Percentiles rank a stretch among this genome's conserved stretches.
Evolutionary conservation across 2,113 vertebrate genomes (phyloP).

Genomic region (Carassius auratus): DNA sequence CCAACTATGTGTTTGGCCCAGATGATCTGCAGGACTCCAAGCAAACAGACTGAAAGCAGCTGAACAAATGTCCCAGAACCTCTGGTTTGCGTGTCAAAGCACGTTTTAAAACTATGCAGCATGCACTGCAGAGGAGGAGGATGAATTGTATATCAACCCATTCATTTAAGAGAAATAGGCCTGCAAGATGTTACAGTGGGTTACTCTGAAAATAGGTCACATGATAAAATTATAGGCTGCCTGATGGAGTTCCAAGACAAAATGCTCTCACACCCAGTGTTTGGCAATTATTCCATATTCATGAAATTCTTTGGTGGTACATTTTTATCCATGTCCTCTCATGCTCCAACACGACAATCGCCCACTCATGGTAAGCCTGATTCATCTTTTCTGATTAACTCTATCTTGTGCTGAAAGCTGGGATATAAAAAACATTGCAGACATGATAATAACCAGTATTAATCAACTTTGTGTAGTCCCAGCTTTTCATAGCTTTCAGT

Average conservation of each 20-base stretch:
- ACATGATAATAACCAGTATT: neutral
- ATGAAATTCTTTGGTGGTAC: neutral
- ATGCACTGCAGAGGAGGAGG: neutral
- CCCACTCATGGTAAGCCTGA: neutral
- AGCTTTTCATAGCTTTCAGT: too few species aligned
- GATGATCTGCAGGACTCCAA: slow-evolving; percentile 35
- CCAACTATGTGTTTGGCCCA: slow-evolving; percentile 11
- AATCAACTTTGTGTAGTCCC: neutral
- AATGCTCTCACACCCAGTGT: neutral
- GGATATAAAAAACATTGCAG: neutral
- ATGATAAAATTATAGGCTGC: neutral
- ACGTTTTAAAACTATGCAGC: neutral
- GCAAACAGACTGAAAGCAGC: slow-evolving; percentile 45
- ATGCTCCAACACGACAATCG: slow-evolving; percentile 14
- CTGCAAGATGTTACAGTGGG: neutral
- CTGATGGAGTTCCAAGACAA: neutral
- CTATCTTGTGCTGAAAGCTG: neutral
- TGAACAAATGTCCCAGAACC: slow-evolving; percentile 44
- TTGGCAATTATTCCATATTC: neutral
- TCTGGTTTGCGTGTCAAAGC: neutral
- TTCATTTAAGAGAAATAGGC: neutral
- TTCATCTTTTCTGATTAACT: neutral
- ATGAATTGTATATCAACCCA: neutral
- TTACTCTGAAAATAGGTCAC: neutral
- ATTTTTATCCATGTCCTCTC: neutral